A percentile compares a stretch with the other conserved stretches of the same genome.
Conservation (phyloP, 2,113 vertebrate species). For the Irena cyanogastra region DNA sequence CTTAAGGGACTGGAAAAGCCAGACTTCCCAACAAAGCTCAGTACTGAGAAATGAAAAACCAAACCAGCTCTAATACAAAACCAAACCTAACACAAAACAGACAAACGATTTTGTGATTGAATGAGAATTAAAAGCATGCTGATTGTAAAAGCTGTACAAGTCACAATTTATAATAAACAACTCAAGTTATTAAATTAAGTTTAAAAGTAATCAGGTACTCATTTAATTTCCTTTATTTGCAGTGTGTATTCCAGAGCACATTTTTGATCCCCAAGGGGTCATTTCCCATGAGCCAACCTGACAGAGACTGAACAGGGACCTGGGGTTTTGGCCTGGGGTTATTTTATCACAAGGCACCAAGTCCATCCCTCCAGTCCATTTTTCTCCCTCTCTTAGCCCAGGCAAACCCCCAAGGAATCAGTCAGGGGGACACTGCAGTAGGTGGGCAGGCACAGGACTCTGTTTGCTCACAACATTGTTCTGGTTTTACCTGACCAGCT, state of each 20-base stretch:
- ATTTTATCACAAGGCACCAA: neutral
- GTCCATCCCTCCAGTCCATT: neutral
- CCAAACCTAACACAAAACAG: too few relatives aligned
- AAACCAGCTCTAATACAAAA: neutral
- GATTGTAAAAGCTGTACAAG: neutral
- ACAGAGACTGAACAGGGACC: neutral
- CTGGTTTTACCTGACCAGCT: slow-evolving; percentile 89
- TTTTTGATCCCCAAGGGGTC: neutral
- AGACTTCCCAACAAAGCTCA: neutral
- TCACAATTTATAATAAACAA: neutral
- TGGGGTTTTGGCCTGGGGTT: neutral
- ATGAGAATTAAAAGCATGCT: neutral
- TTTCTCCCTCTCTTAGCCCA: neutral
- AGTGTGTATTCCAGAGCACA: neutral
- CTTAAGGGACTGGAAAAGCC: neutral
- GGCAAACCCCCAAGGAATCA: neutral
- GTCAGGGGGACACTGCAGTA: neutral
- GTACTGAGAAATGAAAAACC: neutral
- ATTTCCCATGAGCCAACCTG: neutral
- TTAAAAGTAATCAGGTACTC: neutral
- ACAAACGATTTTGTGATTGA: neutral
- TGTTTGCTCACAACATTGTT: neutral
- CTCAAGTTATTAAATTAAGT: neutral
- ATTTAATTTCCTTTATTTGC: neutral
- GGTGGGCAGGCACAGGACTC: neutral